These are phyloP conservation scores for Muntiacus muntjak DNA, from an alignment of 2,113 vertebrate genomes.

Conservation along the genomic window DNA sequence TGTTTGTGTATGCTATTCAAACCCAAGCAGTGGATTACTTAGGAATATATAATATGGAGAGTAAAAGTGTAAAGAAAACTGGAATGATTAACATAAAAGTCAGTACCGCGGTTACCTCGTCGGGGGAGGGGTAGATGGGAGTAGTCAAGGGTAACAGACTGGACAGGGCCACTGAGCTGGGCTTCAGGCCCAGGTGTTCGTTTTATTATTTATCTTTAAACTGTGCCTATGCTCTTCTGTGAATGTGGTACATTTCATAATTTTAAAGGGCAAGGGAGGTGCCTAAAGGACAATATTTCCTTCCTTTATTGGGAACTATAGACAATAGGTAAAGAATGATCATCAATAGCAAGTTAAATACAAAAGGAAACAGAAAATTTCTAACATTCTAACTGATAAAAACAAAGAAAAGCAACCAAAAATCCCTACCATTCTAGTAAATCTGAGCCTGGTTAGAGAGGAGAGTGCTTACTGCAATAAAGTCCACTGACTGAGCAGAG, in stretches of 20 bases:
- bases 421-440: not conserved
- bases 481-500: not conserved
- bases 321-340: not conserved
- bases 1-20: not conserved
- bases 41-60: not conserved
- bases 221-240: not conserved
- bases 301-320: not conserved
- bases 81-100: not conserved
- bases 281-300: not conserved
- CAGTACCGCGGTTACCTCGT: not conserved
- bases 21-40: not conserved
- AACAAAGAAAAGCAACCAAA: not conserved
- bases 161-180: not conserved
- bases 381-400: not conserved
- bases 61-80: not conserved
- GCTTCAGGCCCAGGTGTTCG: not conserved
- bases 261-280: not conserved
- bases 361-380: not conserved
- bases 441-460: not conserved
- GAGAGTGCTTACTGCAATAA: not conserved
- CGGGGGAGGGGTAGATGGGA: fast-evolving
- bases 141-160: not conserved
- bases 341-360: not conserved
- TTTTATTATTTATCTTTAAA: not conserved
- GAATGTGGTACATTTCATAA: not conserved